Base-by-base conservation (phyloP, 2,113 vertebrate genomes). In the Cyanoramphus novaezelandiae region DNA sequence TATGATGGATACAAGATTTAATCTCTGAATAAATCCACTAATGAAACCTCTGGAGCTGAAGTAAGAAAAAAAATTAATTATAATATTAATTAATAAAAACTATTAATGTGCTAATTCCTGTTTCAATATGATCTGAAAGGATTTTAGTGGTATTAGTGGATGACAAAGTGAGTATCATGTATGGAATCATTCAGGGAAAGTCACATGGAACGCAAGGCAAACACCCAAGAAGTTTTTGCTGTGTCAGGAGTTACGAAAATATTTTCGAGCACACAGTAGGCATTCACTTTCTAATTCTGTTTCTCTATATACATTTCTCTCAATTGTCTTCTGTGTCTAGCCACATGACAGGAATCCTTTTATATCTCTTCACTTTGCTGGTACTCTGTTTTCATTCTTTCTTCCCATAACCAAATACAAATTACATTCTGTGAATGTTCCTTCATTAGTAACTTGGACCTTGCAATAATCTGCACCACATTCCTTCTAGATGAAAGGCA, bases 191-290 rank as follows among this genome's bases (percentile, higher is more conserved):
- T 79, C 35, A 65, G 33, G 17, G 8, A 11, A 67, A 71, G 16
- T 70, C 59, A 41, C 16, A 69, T 2, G 11, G n/a, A n/a, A 11
- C 0, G 0, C 11, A 74, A 70, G 25, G 55, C 35, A 78, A 44
- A 1, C 33, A 43, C 24, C 60, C 41, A 67, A 60, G 39, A 68
- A 17, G 13, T 8, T 76, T 89, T 71, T 60, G 15, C 33, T 72
- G 10, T 23, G 29, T 39, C 35, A 35, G 27, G 50, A 86, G 10
- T 33, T 57, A 28, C 14, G 24, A 83, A 91, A 60, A 63, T 13
- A 64, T 24, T 70, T 83, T 37, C 77, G 43, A 67, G 18, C 50
- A 52, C 17, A 33, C 59, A 57, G 13, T 24, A 76, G 57, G 76
- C 17, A 55, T 79, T 70, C 37, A 53, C 31, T 71, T 74, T 15